phyloP scores from a whole-genome alignment of 2,888 invertebrate species.

The Sipunculus nudus region DNA sequence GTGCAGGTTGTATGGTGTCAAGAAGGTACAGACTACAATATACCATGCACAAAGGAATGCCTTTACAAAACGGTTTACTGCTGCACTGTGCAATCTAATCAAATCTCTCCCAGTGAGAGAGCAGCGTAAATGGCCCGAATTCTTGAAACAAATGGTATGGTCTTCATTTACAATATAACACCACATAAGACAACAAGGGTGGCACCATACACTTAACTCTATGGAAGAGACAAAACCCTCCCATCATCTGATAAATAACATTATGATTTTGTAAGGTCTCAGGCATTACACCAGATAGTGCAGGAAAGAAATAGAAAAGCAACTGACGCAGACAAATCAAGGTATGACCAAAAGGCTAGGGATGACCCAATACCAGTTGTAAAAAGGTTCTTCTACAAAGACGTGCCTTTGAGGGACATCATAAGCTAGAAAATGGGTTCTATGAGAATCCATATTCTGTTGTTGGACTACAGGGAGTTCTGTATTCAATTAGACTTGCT shows the following conservation, averaged over 20 bases:
- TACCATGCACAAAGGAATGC: no score
- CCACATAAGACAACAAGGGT: neutral
- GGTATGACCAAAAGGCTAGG: neutral
- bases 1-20: neutral
- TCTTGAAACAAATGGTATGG: neutral
- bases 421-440: neutral
- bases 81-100: neutral
- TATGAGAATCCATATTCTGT: neutral
- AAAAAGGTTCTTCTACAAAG: neutral
- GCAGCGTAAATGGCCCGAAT: neutral
- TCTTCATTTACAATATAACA: neutral
- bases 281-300: neutral
- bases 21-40: neutral
- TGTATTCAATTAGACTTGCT: neutral
- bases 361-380: neutral
- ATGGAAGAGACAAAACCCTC: neutral
- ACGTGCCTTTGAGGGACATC: neutral
- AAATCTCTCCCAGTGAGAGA: neutral
- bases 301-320: neutral
- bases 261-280: neutral
- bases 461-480: neutral
- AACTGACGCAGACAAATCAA: neutral
- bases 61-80: neutral
- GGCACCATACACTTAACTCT: neutral
- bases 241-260: conserved; percentile 1